Evolutionary conservation across 2,797 vertebrate species (phyloP).

Genomic region (Hypotaenidia okinawae): DNA sequence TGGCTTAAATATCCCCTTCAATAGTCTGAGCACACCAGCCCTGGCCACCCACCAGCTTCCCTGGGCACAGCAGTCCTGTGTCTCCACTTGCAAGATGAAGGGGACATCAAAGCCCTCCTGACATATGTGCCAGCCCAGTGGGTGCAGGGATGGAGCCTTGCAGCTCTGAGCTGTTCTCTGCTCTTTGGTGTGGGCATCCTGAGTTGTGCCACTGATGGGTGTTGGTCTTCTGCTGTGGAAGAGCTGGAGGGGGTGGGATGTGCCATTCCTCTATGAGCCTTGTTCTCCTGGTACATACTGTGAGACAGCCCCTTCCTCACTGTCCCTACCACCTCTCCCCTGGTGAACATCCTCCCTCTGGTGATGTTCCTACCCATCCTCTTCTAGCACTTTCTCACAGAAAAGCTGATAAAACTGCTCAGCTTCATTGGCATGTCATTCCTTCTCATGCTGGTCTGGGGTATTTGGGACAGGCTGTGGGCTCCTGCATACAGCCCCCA

Average conservation of each 20-base stretch:
- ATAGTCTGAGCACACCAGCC: background rate
- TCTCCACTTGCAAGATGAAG: background rate
- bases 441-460: background rate
- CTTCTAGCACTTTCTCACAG: background rate
- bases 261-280: background rate
- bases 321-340: background rate
- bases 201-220: background rate
- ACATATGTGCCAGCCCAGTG: background rate
- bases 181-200: background rate
- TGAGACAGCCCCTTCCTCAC: background rate
- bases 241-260: background rate
- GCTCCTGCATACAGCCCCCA: background rate
- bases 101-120: background rate
- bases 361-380: background rate
- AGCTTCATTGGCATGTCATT: background rate
- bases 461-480: background rate
- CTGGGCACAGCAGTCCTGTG: background rate
- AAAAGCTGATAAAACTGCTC: background rate
- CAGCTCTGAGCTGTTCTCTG: background rate
- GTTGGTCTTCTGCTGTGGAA: background rate
- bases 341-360: background rate
- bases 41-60: background rate
- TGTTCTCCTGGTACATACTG: background rate
- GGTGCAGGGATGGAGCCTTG: background rate
- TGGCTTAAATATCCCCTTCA: background rate